These are phyloP conservation scores for Lasioglossum leucozonium DNA, from an alignment of 2,888 invertebrate genomes.

Conservation along the genomic window DNA sequence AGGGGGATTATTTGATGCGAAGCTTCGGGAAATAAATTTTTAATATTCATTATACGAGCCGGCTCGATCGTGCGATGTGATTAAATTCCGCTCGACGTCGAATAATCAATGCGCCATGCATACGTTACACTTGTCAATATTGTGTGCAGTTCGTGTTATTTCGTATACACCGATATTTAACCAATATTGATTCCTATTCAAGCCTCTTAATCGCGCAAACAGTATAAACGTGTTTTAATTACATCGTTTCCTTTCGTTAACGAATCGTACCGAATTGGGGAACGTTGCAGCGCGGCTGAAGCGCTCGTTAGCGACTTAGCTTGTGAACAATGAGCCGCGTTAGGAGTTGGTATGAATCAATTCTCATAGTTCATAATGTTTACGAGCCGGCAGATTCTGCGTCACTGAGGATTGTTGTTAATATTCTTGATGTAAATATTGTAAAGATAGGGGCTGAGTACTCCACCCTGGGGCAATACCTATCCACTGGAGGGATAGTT, in stretches of 20 bases:
- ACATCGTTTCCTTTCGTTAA: neutral
- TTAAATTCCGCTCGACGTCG: neutral
- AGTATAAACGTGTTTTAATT: neutral
- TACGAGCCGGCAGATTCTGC: too few species aligned
- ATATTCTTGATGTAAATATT: too few species aligned
- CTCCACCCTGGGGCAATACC: too few species aligned
- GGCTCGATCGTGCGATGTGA: neutral
- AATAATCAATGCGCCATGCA: neutral
- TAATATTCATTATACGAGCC: constrained; percentile 5
- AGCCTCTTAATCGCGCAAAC: neutral
- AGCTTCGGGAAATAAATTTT: neutral
- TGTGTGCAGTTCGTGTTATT: neutral
- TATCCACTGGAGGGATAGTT: too few species aligned
- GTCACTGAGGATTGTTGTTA: too few species aligned
- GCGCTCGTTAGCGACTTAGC: neutral
- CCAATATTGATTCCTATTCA: neutral
- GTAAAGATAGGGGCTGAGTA: too few species aligned
- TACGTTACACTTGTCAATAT: neutral
- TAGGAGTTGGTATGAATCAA: neutral
- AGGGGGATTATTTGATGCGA: neutral
- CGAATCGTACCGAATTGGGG: neutral
- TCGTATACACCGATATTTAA: neutral
- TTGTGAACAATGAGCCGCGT: neutral
- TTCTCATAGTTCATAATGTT: too few species aligned
- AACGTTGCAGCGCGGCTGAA: neutral